These are phyloP conservation scores for Scaptomyza reducta DNA, from an alignment of 2,888 invertebrate species.

Conservation along the genomic window DNA sequence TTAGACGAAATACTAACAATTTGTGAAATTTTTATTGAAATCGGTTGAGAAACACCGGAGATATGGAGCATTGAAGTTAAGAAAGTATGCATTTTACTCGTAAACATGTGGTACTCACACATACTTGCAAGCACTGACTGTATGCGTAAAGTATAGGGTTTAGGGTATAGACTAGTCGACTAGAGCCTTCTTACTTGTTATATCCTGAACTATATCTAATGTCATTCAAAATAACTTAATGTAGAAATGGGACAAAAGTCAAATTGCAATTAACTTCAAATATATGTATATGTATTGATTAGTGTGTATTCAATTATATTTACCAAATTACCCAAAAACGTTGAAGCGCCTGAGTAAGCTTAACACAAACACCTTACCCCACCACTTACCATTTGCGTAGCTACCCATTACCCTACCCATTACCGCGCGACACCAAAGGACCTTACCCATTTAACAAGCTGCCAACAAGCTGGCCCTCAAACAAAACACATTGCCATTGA, in stretches of 20 bases:
- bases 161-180: no score
- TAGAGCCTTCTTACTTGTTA: no score
- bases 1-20: no score
- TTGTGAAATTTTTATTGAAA: no score
- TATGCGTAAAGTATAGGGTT: no score
- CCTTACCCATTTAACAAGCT: conserved; percentile 53
- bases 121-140: no score
- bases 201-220: no score
- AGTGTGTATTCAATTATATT: neutral
- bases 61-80: no score
- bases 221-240: neutral
- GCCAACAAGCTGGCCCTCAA: conserved; percentile 50
- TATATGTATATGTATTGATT: neutral
- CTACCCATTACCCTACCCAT: neutral
- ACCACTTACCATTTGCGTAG: no score
- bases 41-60: no score
- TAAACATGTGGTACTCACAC: no score
- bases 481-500: conserved; percentile 42
- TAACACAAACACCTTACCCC: neutral
- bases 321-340: conserved; percentile 5
- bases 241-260: conserved; percentile 1
- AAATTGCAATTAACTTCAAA: neutral
- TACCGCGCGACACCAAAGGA: neutral
- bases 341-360: neutral
- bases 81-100: no score